phyloP scores from a whole-genome alignment of 2,888 invertebrate genomes.

The Morpho helenor region DNA sequence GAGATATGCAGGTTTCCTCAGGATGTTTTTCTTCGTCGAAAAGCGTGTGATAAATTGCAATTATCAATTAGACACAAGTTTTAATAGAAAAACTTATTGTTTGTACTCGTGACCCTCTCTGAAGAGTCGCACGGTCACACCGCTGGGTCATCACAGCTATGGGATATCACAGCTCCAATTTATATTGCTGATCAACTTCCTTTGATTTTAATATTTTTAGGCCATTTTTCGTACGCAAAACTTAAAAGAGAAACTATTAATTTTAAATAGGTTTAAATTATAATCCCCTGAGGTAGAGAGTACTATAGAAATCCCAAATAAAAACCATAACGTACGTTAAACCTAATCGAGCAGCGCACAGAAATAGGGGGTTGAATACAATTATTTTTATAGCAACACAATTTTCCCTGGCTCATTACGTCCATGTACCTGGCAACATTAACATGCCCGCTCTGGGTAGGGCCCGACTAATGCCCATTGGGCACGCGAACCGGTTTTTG shows the following conservation, averaged over 20 bases:
- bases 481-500: slow-evolving; percentile 76
- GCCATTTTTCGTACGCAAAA: not conserved
- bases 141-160: no score
- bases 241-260: not conserved
- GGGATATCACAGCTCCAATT: no score
- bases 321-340: slow-evolving; percentile 26
- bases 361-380: slow-evolving; percentile 55
- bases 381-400: slow-evolving; percentile 79
- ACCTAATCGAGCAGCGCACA: slow-evolving; percentile 30
- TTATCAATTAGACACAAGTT: no score
- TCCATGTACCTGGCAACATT: slow-evolving; percentile 74
- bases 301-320: slow-evolving; percentile 23
- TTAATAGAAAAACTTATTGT: no score
- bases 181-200: no score
- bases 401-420: slow-evolving; percentile 78
- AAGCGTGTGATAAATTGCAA: no score
- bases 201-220: no score
- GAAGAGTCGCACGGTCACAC: no score
- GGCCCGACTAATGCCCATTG: slow-evolving; percentile 68
- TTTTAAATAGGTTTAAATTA: not conserved
- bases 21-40: no score
- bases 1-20: no score
- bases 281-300: slow-evolving; percentile 1
- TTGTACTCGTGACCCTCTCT: no score
- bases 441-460: slow-evolving; percentile 69